Conservation (phyloP, 2,797 vertebrate genomes). For the Diglossa cyanea region DNA sequence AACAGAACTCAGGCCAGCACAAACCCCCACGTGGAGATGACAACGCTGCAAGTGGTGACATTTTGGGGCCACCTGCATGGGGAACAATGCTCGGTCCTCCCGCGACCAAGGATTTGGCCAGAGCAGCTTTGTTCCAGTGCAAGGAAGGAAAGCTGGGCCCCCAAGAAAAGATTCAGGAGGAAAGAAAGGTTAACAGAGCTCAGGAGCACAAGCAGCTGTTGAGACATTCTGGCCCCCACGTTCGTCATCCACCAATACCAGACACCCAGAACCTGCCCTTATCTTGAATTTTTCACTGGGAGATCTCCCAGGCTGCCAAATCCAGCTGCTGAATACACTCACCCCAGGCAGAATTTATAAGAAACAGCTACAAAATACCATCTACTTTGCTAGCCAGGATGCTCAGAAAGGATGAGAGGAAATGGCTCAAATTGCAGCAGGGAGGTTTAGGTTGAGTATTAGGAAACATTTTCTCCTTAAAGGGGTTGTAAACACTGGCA, state of each 20-base stretch:
- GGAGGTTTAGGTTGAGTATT: neutral
- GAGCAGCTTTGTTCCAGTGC: neutral
- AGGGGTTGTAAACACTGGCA: neutral
- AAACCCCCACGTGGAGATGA: neutral
- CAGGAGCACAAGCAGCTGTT: neutral
- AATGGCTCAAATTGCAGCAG: neutral
- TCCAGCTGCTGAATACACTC: neutral
- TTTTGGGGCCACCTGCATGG: neutral
- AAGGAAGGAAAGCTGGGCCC: neutral
- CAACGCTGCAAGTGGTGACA: neutral
- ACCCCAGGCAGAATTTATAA: neutral
- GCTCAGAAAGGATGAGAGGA: neutral
- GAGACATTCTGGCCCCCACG: accelerated
- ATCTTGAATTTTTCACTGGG: neutral
- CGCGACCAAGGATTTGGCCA: neutral
- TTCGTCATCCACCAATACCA: neutral
- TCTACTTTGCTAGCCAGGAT: neutral
- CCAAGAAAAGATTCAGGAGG: neutral
- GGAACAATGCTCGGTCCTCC: neutral
- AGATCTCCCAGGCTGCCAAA: neutral
- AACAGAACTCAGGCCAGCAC: neutral
- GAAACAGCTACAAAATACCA: neutral
- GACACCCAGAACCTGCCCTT: neutral
- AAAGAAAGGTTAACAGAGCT: neutral
- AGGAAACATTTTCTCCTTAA: neutral